These are phyloP conservation scores for Scaptomyza montana DNA, from an alignment of 1,140 invertebrate species.

Conservation along the genomic window DNA sequence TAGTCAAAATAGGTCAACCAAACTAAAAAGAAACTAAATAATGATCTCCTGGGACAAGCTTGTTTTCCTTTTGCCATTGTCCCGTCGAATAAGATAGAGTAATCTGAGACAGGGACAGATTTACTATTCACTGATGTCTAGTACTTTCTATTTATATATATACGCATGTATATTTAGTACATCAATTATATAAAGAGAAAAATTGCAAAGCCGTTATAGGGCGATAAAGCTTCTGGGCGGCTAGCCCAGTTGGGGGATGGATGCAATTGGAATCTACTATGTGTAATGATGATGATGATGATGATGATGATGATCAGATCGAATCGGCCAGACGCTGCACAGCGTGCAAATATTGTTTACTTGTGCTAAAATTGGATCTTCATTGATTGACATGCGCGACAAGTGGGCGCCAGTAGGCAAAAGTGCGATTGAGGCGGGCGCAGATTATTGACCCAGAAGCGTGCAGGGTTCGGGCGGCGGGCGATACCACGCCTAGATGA, in stretches of 20 bases:
- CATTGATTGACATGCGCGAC: constrained; percentile 75
- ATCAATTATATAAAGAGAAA: neutral
- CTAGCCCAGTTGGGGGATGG: constrained; percentile 20
- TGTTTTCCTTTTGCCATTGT: constrained; percentile 4
- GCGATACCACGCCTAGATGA: constrained; percentile 68
- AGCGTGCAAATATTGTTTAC: constrained; percentile 76
- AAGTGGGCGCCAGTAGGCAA: constrained; percentile 61
- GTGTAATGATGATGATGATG: constrained; percentile 12
- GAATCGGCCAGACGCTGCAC: constrained; percentile 16
- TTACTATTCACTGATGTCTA: neutral
- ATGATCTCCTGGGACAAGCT: constrained; percentile 6
- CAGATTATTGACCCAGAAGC: constrained; percentile 81
- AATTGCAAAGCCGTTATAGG: neutral
- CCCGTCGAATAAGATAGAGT: neutral
- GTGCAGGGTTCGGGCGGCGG: constrained; percentile 34
- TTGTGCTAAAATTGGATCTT: constrained; percentile 81
- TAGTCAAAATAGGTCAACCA: no score
- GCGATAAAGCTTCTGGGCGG: constrained; percentile 27
- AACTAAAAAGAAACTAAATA: neutral
- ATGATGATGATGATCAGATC: constrained; percentile 4
- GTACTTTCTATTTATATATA: neutral
- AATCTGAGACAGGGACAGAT: constrained; percentile 2
- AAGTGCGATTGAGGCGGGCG: constrained; percentile 54
- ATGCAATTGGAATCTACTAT: constrained; percentile 11
- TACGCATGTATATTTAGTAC: neutral